phyloP scores from a whole-genome alignment of 2,797 vertebrate species.

The Eulemur albifrons region DNA sequence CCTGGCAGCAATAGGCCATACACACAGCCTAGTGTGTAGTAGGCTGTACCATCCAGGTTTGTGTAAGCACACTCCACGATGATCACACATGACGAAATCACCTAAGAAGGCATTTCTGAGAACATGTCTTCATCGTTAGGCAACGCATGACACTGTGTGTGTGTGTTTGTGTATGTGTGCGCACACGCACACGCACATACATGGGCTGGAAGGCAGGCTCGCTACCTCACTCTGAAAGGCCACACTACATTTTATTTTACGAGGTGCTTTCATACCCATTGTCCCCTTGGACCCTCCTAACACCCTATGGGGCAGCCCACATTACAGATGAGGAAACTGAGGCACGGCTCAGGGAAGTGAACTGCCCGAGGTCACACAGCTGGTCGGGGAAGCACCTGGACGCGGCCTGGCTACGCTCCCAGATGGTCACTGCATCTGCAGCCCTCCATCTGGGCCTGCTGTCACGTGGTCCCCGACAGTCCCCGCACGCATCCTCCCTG shows the following conservation, averaged over 20 bases:
- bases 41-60: background rate
- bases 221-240: background rate
- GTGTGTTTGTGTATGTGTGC: too few relatives aligned
- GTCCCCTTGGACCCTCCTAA: background rate
- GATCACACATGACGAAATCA: background rate
- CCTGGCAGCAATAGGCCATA: background rate
- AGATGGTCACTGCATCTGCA: background rate
- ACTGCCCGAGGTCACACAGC: background rate
- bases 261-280: background rate
- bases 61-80: background rate
- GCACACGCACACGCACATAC: background rate
- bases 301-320: background rate
- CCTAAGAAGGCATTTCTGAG: background rate
- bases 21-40: background rate
- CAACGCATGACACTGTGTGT: background rate
- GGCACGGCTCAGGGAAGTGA: background rate
- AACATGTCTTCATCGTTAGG: background rate
- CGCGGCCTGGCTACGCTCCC: background rate
- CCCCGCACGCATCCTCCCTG: background rate
- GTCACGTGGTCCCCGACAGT: background rate
- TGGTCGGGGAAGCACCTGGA: background rate
- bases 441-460: background rate
- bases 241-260: background rate
- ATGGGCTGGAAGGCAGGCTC: background rate
- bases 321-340: background rate